Evolutionary conservation across 2,113 vertebrate genomes (phyloP).

Genomic region (Tursiops truncatus): DNA sequence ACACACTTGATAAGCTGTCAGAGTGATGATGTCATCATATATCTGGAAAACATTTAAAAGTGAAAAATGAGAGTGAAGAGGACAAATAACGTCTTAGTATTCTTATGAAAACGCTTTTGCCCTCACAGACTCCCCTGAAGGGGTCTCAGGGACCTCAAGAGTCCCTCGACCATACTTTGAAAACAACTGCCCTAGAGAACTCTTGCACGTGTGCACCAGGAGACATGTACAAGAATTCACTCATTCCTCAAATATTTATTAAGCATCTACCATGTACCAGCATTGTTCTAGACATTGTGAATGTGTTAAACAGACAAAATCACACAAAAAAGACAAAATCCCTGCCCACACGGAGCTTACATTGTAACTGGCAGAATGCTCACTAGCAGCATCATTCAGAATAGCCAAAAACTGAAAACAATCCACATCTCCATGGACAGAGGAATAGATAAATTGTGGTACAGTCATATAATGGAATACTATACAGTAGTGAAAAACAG

Average conservation of each 20-base stretch:
- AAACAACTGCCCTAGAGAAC: not conserved
- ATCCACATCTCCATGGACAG: not conserved
- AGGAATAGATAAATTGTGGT: not conserved
- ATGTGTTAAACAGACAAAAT: not conserved
- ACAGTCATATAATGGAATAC: not conserved
- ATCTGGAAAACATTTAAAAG: not conserved
- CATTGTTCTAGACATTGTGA: not conserved
- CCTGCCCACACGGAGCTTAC: not conserved
- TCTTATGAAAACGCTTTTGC: not conserved
- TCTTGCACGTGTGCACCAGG: not conserved
- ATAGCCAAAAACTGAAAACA: not conserved
- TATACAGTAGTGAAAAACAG: slow-evolving; percentile 23
- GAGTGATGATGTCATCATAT: not conserved
- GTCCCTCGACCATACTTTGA: not conserved
- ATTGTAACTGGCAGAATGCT: not conserved
- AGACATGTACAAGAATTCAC: not conserved
- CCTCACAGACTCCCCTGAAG: not conserved
- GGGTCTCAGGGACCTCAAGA: not conserved
- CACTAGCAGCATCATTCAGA: slow-evolving; percentile 2
- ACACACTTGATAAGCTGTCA: not conserved
- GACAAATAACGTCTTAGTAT: not conserved
- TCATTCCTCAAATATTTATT: not conserved
- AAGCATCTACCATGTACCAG: not conserved
- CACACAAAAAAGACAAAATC: not conserved
- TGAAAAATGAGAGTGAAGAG: not conserved